Conservation (phyloP, 2,113 vertebrate species). For the Dicentrarchus labrax region DNA sequence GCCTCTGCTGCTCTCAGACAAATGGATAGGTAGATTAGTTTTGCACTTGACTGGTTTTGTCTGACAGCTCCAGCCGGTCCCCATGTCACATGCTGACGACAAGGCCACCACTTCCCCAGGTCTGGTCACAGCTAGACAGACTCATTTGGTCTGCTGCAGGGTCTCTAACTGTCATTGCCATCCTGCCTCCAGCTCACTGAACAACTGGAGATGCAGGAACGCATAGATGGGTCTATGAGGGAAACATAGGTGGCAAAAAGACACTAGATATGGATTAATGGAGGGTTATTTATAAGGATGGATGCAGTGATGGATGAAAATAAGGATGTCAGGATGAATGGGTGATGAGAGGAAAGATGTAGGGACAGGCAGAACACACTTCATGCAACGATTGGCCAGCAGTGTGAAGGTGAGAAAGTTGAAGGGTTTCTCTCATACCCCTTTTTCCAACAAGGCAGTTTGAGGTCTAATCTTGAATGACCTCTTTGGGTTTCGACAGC, state of each 20-base stretch:
- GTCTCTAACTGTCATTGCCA: conserved; percentile 23
- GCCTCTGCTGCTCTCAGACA: conserved; percentile 70
- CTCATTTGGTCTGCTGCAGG: conserved; percentile 32
- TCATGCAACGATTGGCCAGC: background rate
- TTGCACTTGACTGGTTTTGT: conserved; percentile 77
- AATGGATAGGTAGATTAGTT: conserved; percentile 81
- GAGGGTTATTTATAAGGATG: background rate
- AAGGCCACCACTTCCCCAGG: conserved; percentile 44
- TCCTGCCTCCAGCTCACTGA: conserved; percentile 9
- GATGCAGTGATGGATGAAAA: conserved; percentile 39
- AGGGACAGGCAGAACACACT: background rate
- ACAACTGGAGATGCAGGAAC: conserved; percentile 13
- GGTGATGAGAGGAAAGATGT: conserved; percentile 4
- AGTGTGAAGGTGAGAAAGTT: background rate
- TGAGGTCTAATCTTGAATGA: too few species aligned
- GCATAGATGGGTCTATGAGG: conserved; percentile 9
- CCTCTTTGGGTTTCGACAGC: too few species aligned
- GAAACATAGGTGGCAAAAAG: conserved; percentile 13
- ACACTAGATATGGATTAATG: background rate
- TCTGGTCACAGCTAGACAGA: conserved; percentile 52
- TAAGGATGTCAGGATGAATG: conserved; percentile 21
- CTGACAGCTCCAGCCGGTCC: conserved; percentile 60
- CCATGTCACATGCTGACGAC: conserved; percentile 56
- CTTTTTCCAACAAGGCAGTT: too few species aligned
- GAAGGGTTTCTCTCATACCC: too few species aligned